A percentile compares a stretch with the other conserved stretches of the same genome.
These are phyloP conservation scores for Prunella himalayana DNA, from an alignment of 2,113 vertebrate genomes.

Conservation along the genomic window DNA sequence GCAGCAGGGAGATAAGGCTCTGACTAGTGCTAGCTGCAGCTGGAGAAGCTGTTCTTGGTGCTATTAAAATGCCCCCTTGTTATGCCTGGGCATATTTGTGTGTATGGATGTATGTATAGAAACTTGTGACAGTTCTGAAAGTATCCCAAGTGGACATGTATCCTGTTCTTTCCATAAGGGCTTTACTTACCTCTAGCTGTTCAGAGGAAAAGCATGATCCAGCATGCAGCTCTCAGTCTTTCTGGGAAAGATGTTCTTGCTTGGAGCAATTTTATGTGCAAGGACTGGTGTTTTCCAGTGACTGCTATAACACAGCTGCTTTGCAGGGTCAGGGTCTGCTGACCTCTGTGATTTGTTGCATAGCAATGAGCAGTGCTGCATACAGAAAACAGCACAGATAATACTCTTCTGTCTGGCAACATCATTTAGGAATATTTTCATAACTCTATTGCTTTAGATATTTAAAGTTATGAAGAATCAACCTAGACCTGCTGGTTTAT, in stretches of 20 bases:
- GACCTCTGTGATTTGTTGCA: background rate
- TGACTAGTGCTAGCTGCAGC: background rate
- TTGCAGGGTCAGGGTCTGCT: background rate
- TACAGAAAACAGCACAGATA: background rate
- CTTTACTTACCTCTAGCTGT: background rate
- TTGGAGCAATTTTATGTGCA: background rate
- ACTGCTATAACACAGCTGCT: background rate
- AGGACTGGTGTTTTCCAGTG: background rate
- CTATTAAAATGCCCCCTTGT: background rate
- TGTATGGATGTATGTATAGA: background rate
- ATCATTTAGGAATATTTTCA: constrained; percentile 21
- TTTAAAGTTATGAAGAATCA: background rate
- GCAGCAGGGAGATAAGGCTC: background rate
- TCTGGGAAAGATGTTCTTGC: background rate
- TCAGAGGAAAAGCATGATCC: background rate
- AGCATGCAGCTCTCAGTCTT: background rate
- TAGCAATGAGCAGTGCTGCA: background rate
- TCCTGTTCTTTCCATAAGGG: background rate
- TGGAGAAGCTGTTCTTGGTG: background rate
- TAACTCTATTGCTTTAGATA: constrained; percentile 16
- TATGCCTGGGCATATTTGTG: background rate
- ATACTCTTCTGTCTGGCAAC: constrained; percentile 13
- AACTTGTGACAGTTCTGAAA: background rate
- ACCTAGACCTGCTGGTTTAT: background rate
- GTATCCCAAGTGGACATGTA: background rate